Percentiles rank a stretch among this genome's conserved stretches.
Conservation (phyloP, 1,140 invertebrate species). For the Nasonia vitripennis region DNA sequence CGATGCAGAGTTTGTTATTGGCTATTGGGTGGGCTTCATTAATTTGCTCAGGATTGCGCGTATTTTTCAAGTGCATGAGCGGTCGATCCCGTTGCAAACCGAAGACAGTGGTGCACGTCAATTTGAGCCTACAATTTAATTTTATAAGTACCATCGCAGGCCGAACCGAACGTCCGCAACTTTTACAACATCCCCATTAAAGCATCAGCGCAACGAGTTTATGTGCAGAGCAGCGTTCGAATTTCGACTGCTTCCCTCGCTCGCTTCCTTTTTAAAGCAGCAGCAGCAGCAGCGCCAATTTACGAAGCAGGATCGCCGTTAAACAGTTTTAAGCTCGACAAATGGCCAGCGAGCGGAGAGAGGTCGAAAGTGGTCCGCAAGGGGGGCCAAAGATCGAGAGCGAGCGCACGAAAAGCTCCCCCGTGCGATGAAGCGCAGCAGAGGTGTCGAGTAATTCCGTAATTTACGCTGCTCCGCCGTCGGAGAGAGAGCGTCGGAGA, state of each 20-base stretch:
- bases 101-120: not conserved
- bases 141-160: not conserved
- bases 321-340: conserved; percentile 62
- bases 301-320: conserved; percentile 56
- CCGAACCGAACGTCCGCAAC: not conserved
- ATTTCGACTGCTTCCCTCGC: conserved; percentile 7
- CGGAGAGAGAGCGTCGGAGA: not conserved
- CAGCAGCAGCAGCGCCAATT: conserved; percentile 48
- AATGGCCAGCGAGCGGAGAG: conserved; percentile 50
- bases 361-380: not conserved
- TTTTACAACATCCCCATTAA: conserved; percentile 9
- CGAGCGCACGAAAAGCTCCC: not conserved
- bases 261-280: conserved; percentile 1
- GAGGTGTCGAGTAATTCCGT: conserved; percentile 22
- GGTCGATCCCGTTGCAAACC: not conserved
- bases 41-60: too few relatives aligned
- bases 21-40: not conserved
- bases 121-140: not conserved
- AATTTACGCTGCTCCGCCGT: conserved; percentile 18
- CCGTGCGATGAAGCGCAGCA: not conserved
- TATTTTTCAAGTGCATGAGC: too few relatives aligned
- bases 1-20: not conserved
- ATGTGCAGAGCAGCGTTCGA: not conserved
- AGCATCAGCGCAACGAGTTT: not conserved
- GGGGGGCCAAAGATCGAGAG: conserved; percentile 1